Base-by-base conservation (phyloP, 2,888 invertebrate genomes). In the Pachydiplax longipennis region DNA sequence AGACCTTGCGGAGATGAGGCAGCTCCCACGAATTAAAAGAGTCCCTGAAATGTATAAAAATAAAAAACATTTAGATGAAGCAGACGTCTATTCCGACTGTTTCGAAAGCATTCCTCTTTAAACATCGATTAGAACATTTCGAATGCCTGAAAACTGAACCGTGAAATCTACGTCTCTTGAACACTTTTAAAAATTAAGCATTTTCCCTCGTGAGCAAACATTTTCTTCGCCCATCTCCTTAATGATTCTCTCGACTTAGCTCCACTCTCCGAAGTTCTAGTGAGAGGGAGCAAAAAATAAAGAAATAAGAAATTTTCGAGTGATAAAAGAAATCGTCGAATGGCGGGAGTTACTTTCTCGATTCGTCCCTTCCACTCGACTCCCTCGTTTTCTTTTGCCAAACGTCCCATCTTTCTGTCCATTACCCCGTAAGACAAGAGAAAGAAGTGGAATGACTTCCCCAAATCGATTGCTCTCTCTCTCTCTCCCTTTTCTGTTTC, bases 101-200 rank as follows among this genome's bases (percentile, higher is more conserved):
- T 73, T 65, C 65, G 65, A 22, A 65, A 31, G 22, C 31, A 31
- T 73, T 73, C 15, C 73, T 73, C 25, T 73, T 53, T 53, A 53
- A 53, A 25, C 25, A 73, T 25, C 73, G 73, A 65, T 65, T 65
- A 25, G 25, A 31, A 73, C 73, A 31, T 73, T 31, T 73, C 73
- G 25, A 25, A 73, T 22, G 61, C 58, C 87, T 37, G 61, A 61
- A 58, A 87, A 61, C 87, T 87, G 87, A 87, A 87, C 87, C 87
- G 87, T 87, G 58, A 87, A 87, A 35, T 65, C 87, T 37, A 61
- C 37, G 87, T 61, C 87, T 73, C 87, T 37, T 87, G 58, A 65
- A 87, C 87, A 61, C 87, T 87, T 87, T 87, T 87, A n/a, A 37
- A 87, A 87, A 87, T 61, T 61, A 87, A 65, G 87, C 37, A 87